Conservation (phyloP, 2,113 vertebrate genomes). For the Silurus asotus region DNA sequence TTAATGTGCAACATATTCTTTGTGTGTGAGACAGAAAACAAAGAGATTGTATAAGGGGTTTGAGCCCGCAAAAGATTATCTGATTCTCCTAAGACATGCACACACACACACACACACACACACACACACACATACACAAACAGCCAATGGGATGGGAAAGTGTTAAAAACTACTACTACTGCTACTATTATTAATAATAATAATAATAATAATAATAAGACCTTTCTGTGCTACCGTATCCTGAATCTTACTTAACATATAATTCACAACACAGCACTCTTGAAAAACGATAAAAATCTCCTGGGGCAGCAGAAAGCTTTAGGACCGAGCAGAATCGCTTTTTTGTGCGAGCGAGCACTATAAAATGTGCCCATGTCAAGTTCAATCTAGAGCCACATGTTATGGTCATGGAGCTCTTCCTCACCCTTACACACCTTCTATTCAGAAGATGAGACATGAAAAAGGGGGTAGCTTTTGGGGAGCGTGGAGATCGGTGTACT, state of each 20-base stretch:
- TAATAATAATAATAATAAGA: background rate
- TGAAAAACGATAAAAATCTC: background rate
- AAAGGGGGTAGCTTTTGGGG: slow-evolving; percentile 49
- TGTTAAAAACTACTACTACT: no score
- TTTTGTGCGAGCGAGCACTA: background rate
- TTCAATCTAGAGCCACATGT: slow-evolving; percentile 56
- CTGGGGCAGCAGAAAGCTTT: background rate
- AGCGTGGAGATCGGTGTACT: slow-evolving; percentile 56
- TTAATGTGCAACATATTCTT: background rate
- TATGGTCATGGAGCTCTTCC: slow-evolving; percentile 56
- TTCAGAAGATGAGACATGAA: slow-evolving; percentile 61
- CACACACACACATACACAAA: background rate
- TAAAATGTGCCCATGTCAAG: slow-evolving; percentile 62
- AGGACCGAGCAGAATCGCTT: slow-evolving; percentile 14
- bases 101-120: background rate
- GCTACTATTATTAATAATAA: no score
- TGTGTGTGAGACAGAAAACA: background rate
- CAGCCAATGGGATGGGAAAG: background rate
- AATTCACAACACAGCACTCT: background rate
- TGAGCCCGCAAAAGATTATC: background rate
- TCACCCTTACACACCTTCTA: slow-evolving; percentile 60
- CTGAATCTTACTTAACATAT: no score
- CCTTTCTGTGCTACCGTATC: background rate
- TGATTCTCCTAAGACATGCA: background rate
- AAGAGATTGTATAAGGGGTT: background rate